Conservation (phyloP, 2,797 vertebrate genomes). For the Euthynnus affinis region DNA sequence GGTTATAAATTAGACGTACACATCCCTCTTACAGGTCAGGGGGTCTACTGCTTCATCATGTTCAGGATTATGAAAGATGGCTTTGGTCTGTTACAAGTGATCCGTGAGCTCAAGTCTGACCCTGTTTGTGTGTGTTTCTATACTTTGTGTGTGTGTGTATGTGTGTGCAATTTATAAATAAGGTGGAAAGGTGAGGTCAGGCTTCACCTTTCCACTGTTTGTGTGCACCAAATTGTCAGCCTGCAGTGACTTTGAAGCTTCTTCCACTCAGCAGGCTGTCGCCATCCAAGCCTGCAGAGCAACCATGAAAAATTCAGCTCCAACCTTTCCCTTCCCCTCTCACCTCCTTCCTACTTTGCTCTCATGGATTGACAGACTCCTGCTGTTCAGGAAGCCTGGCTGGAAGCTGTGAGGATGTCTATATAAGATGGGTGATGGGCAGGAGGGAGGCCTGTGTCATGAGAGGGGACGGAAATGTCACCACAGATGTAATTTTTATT, state of each 20-base stretch:
- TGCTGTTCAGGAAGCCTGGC: constrained; percentile 65
- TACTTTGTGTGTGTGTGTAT: constrained; percentile 10
- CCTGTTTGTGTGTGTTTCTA: background rate
- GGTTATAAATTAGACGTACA: constrained; percentile 26
- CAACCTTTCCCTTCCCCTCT: constrained; percentile 72
- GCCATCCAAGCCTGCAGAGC: constrained; percentile 60
- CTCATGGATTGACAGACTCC: constrained; percentile 60
- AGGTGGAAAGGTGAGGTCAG: constrained; percentile 34
- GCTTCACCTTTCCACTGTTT: constrained; percentile 49
- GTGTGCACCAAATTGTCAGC: constrained; percentile 38
- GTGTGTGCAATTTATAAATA: constrained; percentile 21
- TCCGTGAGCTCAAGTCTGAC: constrained; percentile 2
- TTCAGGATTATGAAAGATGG: constrained; percentile 38
- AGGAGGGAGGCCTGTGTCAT: constrained; percentile 24
- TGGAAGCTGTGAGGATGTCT: constrained; percentile 66
- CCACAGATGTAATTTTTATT: constrained; percentile 13
- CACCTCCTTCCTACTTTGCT: constrained; percentile 47
- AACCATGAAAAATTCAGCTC: constrained; percentile 81
- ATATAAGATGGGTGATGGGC: constrained; percentile 48
- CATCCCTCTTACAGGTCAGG: constrained; percentile 37
- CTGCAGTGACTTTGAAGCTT: constrained; percentile 66
- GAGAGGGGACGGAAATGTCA: constrained; percentile 58
- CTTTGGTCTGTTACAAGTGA: constrained; percentile 32
- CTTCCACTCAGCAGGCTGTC: constrained; percentile 41
- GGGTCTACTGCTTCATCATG: constrained; percentile 31